Percentiles rank a stretch among this genome's conserved stretches.
Conservation (phyloP, 1,140 invertebrate genomes). For the Phortica variegata region DNA sequence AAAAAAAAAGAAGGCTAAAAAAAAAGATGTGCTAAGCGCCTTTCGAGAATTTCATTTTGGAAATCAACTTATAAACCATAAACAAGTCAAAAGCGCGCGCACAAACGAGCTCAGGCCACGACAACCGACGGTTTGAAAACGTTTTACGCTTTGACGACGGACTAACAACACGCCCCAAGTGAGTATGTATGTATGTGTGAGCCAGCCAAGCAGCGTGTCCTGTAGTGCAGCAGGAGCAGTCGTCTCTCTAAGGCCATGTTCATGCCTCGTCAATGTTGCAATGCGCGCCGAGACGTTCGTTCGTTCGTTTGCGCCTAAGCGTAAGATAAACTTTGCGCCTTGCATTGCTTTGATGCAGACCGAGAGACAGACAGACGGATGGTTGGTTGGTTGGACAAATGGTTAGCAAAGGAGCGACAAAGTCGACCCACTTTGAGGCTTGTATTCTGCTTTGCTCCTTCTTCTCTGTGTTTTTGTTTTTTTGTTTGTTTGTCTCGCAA, state of each 20-base stretch:
- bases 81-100: conserved; percentile 34
- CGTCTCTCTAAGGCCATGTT: conserved; percentile 28
- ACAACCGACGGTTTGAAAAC: no score
- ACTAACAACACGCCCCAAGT: no score
- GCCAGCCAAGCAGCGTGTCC: no score
- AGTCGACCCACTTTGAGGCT: conserved; percentile 40
- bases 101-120: conserved; percentile 10
- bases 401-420: no score
- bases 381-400: no score
- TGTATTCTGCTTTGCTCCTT: conserved; percentile 30
- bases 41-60: conserved; percentile 41
- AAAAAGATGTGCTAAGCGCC: no score
- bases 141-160: no score
- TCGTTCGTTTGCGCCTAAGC: conserved; percentile 29
- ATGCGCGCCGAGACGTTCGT: neutral
- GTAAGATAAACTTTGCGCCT: conserved; percentile 47
- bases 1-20: no score
- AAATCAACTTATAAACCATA: conserved; percentile 49
- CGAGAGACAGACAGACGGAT: no score
- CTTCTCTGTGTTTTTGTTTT: conserved; percentile 9
- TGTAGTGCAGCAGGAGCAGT: no score
- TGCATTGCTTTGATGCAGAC: conserved; percentile 27
- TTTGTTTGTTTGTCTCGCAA: conserved; percentile 53
- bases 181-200: no score
- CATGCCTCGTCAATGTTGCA: conserved; percentile 2